Evolutionary conservation across 1,140 invertebrate species (phyloP).

Genomic region (Tyrophagus putrescentiae): DNA sequence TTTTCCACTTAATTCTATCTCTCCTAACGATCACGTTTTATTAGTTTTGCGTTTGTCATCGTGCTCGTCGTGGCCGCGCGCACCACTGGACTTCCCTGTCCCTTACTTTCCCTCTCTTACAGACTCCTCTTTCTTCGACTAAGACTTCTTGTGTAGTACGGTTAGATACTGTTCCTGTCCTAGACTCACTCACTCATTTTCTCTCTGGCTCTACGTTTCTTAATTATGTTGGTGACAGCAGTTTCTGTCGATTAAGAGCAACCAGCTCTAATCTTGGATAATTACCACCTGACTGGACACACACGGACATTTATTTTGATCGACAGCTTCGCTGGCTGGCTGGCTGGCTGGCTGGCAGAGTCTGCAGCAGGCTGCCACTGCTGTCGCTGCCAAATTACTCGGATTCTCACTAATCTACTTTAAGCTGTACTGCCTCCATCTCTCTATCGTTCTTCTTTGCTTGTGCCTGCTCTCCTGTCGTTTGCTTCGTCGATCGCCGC

Average conservation of each 20-base stretch:
- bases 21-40: conserved; percentile 11
- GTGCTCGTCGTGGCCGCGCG: neutral
- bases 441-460: too few relatives aligned
- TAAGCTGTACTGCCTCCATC: too few relatives aligned
- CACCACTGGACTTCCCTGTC: neutral
- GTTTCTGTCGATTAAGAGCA: conserved; percentile 6
- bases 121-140: too few relatives aligned
- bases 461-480: neutral
- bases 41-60: conserved; percentile 16
- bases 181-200: neutral
- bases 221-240: conserved; percentile 1
- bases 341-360: neutral
- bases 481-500: neutral
- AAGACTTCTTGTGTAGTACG: too few relatives aligned
- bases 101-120: too few relatives aligned
- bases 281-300: conserved; percentile 17
- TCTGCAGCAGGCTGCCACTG: too few relatives aligned
- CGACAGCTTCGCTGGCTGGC: neutral
- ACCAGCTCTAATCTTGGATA: conserved; percentile 5
- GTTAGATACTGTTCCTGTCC: neutral
- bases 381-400: neutral
- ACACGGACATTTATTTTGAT: neutral
- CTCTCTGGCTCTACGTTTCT: neutral
- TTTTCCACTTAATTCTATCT: conserved; percentile 15
- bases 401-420: conserved; percentile 13